A percentile compares a stretch with the other conserved stretches of the same genome.
Conservation (phyloP, 2,797 vertebrate genomes). For the Balearica regulorum region DNA sequence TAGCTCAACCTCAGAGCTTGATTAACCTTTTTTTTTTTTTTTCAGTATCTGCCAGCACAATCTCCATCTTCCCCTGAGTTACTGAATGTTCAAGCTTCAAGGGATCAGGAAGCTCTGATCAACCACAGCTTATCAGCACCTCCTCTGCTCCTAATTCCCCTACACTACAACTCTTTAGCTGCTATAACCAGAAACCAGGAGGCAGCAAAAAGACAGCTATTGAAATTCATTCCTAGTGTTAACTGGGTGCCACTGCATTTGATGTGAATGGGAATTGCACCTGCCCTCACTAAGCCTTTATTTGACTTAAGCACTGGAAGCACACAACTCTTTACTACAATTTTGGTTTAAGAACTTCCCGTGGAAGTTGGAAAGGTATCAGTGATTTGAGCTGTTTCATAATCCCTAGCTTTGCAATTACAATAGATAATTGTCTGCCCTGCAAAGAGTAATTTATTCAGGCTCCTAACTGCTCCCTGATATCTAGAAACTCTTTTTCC, state of each 20-base stretch:
- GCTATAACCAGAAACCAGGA: not conserved
- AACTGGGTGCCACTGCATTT: not conserved
- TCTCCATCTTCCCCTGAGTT: not conserved
- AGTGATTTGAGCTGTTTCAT: not conserved
- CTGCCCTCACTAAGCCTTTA: not conserved
- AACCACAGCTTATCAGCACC: not conserved
- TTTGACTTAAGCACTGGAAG: not conserved
- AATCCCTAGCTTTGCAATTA: not conserved
- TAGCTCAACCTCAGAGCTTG: not conserved
- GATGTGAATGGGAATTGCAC: not conserved
- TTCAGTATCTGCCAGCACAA: not conserved
- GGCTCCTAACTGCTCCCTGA: not conserved
- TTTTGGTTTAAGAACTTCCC: not conserved
- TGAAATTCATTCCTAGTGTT: not conserved
- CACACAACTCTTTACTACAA: not conserved
- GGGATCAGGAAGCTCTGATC: not conserved
- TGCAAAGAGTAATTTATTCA: not conserved
- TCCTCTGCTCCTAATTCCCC: not conserved
- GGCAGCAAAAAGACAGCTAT: not conserved
- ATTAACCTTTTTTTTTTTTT: not conserved
- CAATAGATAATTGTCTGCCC: not conserved
- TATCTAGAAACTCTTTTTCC: not conserved
- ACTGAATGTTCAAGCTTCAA: not conserved
- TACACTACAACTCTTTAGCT: not conserved
- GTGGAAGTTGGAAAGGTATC: not conserved